Evolutionary conservation across 2,888 invertebrate genomes (phyloP).

Genomic region (Mythimna albipuncta): DNA sequence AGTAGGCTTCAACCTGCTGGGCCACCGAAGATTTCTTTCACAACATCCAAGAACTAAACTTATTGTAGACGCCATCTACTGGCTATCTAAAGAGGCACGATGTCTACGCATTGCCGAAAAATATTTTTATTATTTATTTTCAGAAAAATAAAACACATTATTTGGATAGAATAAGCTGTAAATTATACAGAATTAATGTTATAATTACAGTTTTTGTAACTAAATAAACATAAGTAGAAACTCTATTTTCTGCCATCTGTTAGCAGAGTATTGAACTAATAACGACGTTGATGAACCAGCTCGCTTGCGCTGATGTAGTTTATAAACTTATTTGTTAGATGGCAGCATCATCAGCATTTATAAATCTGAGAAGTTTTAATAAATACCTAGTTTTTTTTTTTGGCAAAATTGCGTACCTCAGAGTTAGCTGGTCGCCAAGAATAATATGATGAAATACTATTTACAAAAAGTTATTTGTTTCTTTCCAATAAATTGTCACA

Average conservation of each 20-base stretch:
- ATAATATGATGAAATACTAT: too few relatives aligned
- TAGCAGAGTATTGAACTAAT: background rate
- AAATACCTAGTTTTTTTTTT: too few relatives aligned
- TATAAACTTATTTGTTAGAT: slow-evolving; percentile 1
- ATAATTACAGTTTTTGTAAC: background rate
- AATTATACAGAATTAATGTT: too few relatives aligned
- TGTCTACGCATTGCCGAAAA: too few relatives aligned
- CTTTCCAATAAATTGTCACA: too few relatives aligned
- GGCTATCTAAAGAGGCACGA: background rate
- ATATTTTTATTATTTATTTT: background rate
- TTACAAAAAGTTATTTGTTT: too few relatives aligned
- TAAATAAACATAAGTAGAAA: background rate
- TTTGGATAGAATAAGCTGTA: background rate
- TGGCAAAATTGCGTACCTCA: too few relatives aligned
- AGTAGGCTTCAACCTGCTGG: too few relatives aligned
- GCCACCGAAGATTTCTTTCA: background rate
- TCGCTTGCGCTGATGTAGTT: slow-evolving; percentile 1
- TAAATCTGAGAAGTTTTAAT: too few relatives aligned
- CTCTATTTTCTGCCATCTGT: slow-evolving; percentile 36
- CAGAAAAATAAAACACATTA: background rate
- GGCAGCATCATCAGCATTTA: slow-evolving; percentile 2
- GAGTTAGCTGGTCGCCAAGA: too few relatives aligned
- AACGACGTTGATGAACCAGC: background rate
- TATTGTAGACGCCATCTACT: slow-evolving; percentile 24
- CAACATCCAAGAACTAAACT: background rate